Conservation (phyloP, 2,797 vertebrate genomes). For the Eulemur mongoz region DNA sequence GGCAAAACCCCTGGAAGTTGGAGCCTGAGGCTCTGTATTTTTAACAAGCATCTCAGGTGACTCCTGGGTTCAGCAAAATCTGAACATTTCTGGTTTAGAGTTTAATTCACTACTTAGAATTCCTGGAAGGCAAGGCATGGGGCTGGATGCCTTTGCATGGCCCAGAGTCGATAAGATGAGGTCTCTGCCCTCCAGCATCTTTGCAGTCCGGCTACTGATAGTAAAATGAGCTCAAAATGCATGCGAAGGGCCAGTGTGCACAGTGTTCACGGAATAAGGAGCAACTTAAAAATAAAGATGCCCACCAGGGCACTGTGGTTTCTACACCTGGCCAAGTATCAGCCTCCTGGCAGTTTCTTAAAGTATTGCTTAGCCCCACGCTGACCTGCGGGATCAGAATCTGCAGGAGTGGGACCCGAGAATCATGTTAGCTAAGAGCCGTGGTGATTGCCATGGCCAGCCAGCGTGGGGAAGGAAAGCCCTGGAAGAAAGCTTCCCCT, state of each 20-base stretch:
- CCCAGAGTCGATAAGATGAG: neutral
- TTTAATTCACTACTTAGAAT: neutral
- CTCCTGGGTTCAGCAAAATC: neutral
- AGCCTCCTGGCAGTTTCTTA: neutral
- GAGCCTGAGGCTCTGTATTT: neutral
- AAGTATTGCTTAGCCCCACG: neutral
- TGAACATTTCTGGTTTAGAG: neutral
- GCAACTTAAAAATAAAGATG: neutral
- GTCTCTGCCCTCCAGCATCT: neutral
- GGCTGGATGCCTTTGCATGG: neutral
- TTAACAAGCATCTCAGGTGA: neutral
- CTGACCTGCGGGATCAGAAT: neutral
- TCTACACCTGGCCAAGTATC: neutral
- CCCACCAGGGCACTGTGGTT: rapidly evolving
- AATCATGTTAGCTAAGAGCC: neutral
- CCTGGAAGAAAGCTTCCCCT: neutral
- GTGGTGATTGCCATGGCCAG: neutral
- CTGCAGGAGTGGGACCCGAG: neutral
- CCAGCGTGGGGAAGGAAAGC: neutral
- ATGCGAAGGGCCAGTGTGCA: neutral
- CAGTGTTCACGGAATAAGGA: neutral
- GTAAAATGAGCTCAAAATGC: neutral
- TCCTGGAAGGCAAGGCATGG: neutral
- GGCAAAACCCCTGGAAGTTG: neutral
- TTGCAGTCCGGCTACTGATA: neutral